Conservation (phyloP, 2,797 vertebrate genomes). For the Coilia nasus region DNA sequence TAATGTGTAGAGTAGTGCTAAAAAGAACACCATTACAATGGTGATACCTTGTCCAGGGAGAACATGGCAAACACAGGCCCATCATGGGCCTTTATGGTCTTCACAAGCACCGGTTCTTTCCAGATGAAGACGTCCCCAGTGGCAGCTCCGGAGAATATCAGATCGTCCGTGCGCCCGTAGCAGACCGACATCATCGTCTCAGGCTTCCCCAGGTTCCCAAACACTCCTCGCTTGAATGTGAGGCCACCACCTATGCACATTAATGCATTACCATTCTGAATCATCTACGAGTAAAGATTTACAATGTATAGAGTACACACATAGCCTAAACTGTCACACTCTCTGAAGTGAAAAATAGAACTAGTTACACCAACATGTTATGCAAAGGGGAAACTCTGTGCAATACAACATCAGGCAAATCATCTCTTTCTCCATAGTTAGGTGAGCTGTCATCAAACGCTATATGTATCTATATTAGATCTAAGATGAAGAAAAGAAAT, state of each 20-base stretch:
- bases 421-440: background rate
- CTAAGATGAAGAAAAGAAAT: background rate
- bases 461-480: background rate
- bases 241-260: constrained; percentile 85
- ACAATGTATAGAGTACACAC: background rate
- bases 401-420: background rate
- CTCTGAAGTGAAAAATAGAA: background rate
- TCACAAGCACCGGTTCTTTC: constrained; percentile 87
- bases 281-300: background rate
- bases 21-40: background rate
- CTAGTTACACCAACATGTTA: background rate
- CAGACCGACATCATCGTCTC: constrained; percentile 97
- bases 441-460: background rate
- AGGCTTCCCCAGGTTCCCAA: constrained; percentile 83
- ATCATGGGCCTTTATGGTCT: constrained; percentile 94
- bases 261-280: background rate
- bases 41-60: background rate
- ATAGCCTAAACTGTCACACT: background rate
- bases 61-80: constrained; percentile 89
- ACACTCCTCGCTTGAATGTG: constrained; percentile 85
- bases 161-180: constrained; percentile 88
- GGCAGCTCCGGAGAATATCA: constrained; percentile 91
- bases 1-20: no score
- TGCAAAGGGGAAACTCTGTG: background rate
- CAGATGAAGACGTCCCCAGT: constrained; percentile 96